These are phyloP conservation scores for Eulithis prunata DNA, from an alignment of 2,888 invertebrate genomes.

Conservation along the genomic window DNA sequence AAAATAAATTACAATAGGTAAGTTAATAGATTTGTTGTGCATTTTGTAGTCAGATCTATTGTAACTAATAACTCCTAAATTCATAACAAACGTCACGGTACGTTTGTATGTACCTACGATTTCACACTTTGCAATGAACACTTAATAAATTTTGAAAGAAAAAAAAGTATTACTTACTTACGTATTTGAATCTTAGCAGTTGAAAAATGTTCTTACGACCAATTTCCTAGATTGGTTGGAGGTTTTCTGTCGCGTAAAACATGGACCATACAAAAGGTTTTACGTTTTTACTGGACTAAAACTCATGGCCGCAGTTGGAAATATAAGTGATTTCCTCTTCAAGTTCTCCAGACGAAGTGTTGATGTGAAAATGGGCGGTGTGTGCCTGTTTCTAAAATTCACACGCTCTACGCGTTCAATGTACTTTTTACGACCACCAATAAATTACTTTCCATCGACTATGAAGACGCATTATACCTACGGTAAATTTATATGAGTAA, in stretches of 20 bases:
- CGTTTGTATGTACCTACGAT: no score
- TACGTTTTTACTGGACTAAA: constrained; percentile 10
- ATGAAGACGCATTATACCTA: constrained; percentile 57
- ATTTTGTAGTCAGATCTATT: no score
- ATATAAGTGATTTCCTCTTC: constrained; percentile 25
- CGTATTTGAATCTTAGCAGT: neutral
- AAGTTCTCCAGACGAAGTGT: constrained; percentile 49
- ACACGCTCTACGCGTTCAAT: constrained; percentile 60
- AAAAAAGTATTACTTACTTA: neutral
- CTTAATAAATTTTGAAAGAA: no score
- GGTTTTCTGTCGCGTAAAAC: neutral
- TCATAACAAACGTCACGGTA: no score
- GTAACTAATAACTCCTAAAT: no score
- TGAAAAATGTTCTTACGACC: neutral
- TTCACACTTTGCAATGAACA: no score
- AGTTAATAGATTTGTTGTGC: no score
- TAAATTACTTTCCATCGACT: constrained; percentile 71
- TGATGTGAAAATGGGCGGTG: constrained; percentile 56
- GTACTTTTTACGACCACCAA: constrained; percentile 70
- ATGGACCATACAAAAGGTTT: constrained; percentile 17
- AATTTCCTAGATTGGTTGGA: neutral
- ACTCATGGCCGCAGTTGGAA: constrained; percentile 16
- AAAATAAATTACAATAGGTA: no score
- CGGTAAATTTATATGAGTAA: constrained; percentile 62
- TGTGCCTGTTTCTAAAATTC: constrained; percentile 54